Conservation (phyloP, 2,888 invertebrate species). For the Meloe dianella region DNA sequence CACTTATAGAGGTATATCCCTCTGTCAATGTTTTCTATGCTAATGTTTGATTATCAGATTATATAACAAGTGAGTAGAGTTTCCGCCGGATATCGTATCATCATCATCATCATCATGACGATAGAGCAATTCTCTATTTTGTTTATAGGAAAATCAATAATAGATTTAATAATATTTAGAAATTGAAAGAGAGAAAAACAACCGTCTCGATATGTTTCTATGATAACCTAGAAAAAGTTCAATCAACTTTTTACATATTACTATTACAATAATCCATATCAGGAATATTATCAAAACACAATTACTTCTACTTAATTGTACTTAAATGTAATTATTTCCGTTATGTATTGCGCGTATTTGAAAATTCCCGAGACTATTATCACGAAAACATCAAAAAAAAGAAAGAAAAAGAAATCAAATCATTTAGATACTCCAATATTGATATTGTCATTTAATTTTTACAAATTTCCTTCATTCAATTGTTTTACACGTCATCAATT, state of each 20-base stretch:
- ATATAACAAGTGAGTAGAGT: conserved; percentile 38
- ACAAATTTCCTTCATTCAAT: conserved; percentile 25
- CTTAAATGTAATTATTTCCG: not conserved
- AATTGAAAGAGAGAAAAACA: not conserved
- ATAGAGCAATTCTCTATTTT: no score
- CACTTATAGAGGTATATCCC: conserved; percentile 45
- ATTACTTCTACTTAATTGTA: not conserved
- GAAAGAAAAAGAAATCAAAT: no score
- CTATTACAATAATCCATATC: not conserved
- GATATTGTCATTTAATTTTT: not conserved
- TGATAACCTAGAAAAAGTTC: not conserved
- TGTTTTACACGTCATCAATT: conserved; percentile 32
- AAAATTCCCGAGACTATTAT: not conserved
- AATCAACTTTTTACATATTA: not conserved
- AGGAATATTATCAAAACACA: not conserved
- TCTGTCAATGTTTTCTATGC: conserved; percentile 47
- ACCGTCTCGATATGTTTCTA: not conserved
- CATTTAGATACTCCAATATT: not conserved
- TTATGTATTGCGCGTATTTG: not conserved
- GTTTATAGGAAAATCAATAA: no score
- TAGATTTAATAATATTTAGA: not conserved
- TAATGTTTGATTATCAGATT: conserved; percentile 49
- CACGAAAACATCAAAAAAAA: not conserved
- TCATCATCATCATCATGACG: not conserved
- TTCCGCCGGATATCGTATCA: conserved; percentile 33